Evolutionary conservation across 2,888 invertebrate genomes (phyloP).

Genomic region (Alsophila aescularia): DNA sequence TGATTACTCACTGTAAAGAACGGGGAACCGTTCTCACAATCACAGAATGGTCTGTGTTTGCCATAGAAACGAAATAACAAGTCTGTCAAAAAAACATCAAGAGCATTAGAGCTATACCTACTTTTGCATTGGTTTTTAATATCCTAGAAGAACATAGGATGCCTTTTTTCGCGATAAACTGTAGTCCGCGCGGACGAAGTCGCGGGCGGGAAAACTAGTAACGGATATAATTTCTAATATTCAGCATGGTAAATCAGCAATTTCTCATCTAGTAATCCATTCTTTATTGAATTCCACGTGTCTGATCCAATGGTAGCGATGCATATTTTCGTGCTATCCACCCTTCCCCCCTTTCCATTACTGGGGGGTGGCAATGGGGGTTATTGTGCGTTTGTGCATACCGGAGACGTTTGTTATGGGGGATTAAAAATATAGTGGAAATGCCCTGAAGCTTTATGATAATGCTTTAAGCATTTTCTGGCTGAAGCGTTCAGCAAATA

Average conservation of each 20-base stretch:
- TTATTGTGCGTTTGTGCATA: constrained; percentile 36
- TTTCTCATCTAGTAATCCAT: constrained; percentile 53
- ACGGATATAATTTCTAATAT: constrained; percentile 7
- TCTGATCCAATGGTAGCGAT: constrained; percentile 50
- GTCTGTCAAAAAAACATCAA: no score
- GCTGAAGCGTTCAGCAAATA: neutral
- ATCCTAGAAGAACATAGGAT: no score
- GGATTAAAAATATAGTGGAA: constrained; percentile 29
- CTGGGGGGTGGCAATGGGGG: constrained; percentile 7
- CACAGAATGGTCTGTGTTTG: no score
- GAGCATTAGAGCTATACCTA: no score
- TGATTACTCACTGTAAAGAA: no score
- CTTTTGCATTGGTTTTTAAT: no score
- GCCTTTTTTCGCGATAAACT: no score
- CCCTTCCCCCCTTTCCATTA: constrained; percentile 14
- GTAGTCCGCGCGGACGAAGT: no score
- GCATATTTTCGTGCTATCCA: constrained; percentile 50
- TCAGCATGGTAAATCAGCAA: constrained; percentile 9
- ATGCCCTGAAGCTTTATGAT: constrained; percentile 7
- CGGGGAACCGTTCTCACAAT: no score
- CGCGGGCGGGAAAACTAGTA: no score
- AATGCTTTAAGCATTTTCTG: constrained; percentile 6
- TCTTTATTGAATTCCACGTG: constrained; percentile 74
- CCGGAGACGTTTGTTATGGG: constrained; percentile 33
- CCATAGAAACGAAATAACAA: no score